Conservation (phyloP, 2,797 vertebrate species). For the Phrynocephalus forsythii region DNA sequence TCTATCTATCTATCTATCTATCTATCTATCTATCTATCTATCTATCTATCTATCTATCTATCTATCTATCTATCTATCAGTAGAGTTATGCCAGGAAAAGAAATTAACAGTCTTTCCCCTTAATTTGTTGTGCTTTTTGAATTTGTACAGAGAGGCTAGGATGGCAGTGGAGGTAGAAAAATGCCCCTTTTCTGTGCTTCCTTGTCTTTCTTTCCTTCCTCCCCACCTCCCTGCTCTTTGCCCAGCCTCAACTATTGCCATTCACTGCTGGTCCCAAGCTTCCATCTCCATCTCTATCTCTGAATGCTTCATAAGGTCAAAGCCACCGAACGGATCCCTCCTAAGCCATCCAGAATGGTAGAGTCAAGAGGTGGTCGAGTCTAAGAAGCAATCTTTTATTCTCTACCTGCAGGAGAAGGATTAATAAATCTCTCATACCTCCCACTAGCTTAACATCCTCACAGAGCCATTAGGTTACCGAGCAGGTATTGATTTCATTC, state of each 20-base stretch:
- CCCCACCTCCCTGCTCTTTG: background rate
- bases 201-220: too few relatives aligned
- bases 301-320: background rate
- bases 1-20: background rate
- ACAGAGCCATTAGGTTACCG: slow-evolving; percentile 4
- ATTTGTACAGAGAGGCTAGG: background rate
- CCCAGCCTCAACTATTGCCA: background rate
- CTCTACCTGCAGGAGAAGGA: background rate
- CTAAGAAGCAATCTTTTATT: background rate
- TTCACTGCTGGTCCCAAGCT: background rate
- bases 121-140: background rate
- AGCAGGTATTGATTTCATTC: slow-evolving; percentile 10
- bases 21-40: too few relatives aligned
- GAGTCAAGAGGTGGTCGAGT: background rate
- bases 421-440: slow-evolving; percentile 13
- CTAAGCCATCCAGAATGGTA: background rate
- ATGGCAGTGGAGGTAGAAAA: background rate
- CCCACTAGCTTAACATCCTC: background rate
- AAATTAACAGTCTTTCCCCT: background rate
- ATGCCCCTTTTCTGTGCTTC: background rate
- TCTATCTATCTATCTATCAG: background rate
- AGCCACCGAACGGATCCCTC: background rate
- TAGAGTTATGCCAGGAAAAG: background rate
- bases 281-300: background rate
- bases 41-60: background rate